A percentile compares a stretch with the other conserved stretches of the same genome.
phyloP scores from a whole-genome alignment of 2,113 vertebrate species.

The Theristicus caerulescens region DNA sequence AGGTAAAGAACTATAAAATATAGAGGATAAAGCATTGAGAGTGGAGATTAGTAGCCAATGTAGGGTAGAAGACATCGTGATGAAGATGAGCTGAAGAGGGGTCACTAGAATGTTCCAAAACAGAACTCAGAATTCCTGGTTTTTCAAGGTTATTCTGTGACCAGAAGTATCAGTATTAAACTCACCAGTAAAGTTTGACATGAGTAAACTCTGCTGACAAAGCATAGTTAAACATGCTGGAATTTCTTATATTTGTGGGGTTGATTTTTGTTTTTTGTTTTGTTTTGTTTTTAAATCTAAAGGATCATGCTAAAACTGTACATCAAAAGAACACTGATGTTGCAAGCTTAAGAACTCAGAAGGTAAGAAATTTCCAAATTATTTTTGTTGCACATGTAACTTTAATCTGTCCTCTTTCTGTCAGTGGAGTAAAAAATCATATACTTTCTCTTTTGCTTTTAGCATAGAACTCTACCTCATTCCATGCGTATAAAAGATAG shows the following conservation, averaged over 20 bases:
- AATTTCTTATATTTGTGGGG: background rate
- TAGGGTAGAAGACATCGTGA: background rate
- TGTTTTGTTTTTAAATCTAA: no score
- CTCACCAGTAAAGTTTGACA: background rate
- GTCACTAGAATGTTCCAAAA: background rate
- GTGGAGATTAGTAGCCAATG: background rate
- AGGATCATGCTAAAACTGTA: background rate
- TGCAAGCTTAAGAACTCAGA: background rate
- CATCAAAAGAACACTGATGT: background rate
- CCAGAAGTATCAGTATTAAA: background rate
- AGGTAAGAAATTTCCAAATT: background rate
- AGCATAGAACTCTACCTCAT: background rate
- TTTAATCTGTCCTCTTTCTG: background rate
- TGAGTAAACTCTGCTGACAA: background rate
- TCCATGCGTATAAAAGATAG: background rate
- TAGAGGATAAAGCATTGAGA: background rate
- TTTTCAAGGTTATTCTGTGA: background rate
- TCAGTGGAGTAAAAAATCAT: background rate
- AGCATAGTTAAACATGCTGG: rapidly evolving
- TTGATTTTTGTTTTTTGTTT: background rate
- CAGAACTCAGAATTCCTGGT: background rate
- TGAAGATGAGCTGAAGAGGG: background rate
- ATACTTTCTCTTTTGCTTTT: background rate
- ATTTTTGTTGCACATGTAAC: background rate
- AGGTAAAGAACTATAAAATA: background rate